These are phyloP conservation scores for Onychorhynchus coronatus DNA, from an alignment of 2,113 vertebrate genomes.

Conservation along the genomic window DNA sequence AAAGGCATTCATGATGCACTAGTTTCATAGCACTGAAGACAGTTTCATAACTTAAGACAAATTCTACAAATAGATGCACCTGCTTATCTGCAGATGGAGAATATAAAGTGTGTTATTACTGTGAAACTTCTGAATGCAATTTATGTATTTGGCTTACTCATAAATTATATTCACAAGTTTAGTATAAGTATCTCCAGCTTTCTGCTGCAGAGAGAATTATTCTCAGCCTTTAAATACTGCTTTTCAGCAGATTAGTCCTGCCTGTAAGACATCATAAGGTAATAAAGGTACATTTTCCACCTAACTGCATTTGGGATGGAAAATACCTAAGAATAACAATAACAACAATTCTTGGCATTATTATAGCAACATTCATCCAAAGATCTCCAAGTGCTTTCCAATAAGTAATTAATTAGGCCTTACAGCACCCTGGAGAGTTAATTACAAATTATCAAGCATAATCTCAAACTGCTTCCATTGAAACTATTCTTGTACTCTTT, in stretches of 20 bases:
- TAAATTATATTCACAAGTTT: slow-evolving; percentile 45
- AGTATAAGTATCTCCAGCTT: neutral
- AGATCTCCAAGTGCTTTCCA: slow-evolving; percentile 52
- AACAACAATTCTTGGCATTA: slow-evolving; percentile 38
- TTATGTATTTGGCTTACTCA: slow-evolving; percentile 36
- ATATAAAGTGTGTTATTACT: slow-evolving; percentile 23
- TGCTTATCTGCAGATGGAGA: slow-evolving; percentile 43
- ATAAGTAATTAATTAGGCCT: slow-evolving; percentile 64
- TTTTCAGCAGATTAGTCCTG: slow-evolving; percentile 13
- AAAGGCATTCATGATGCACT: neutral
- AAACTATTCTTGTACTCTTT: slow-evolving; percentile 39
- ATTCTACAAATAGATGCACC: slow-evolving; percentile 20
- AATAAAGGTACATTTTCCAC: slow-evolving; percentile 33
- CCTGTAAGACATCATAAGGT: slow-evolving; percentile 26
- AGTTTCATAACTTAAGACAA: slow-evolving; percentile 4
- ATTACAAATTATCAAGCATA: slow-evolving; percentile 60
- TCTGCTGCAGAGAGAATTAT: slow-evolving; percentile 15
- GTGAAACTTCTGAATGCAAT: slow-evolving; percentile 45
- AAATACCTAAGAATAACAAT: neutral
- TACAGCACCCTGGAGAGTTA: slow-evolving; percentile 55
- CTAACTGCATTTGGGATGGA: slow-evolving; percentile 5
- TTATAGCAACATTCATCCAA: slow-evolving; percentile 39
- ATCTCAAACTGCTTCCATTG: slow-evolving; percentile 41
- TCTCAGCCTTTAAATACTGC: slow-evolving; percentile 10
- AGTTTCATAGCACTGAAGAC: neutral